Evolutionary conservation across 2,888 invertebrate species (phyloP).

Genomic region (Agrotis clavis): DNA sequence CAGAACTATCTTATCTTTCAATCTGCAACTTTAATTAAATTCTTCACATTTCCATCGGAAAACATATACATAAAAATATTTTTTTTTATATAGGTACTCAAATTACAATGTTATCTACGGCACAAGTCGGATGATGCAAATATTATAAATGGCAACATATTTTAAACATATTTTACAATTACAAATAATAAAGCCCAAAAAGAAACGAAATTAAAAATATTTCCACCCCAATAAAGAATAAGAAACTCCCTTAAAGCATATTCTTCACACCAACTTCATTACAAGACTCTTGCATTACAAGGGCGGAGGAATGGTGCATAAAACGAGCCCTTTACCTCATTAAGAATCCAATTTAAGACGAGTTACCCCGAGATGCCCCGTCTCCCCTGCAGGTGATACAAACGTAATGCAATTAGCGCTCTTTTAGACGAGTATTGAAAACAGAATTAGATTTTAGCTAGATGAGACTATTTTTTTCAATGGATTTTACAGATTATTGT

Average conservation of each 20-base stretch:
- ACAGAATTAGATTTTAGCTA: constrained; percentile 51
- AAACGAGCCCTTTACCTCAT: constrained; percentile 86
- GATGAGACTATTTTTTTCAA: constrained; percentile 42
- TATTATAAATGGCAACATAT: too few species aligned
- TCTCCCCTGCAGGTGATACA: constrained; percentile 87
- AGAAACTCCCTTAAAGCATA: background rate
- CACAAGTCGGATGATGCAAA: too few species aligned
- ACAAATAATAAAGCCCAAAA: background rate
- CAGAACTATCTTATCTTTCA: too few species aligned
- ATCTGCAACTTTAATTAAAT: too few species aligned
- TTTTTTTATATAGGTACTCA: too few species aligned
- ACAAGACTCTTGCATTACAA: constrained; percentile 70
- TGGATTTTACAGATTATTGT: background rate
- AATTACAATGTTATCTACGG: too few species aligned
- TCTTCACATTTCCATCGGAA: too few species aligned
- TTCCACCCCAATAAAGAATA: background rate
- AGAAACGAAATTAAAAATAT: background rate
- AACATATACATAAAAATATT: too few species aligned
- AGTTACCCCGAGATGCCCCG: constrained; percentile 78
- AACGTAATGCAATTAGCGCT: constrained; percentile 87
- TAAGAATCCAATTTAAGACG: constrained; percentile 86
- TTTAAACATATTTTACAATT: too few species aligned
- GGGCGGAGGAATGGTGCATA: constrained; percentile 79
- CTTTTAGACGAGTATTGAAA: constrained; percentile 69
- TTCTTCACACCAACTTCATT: constrained; percentile 33